Base-by-base conservation (phyloP, 2,888 invertebrate species). In the Poecilus cupreus region DNA sequence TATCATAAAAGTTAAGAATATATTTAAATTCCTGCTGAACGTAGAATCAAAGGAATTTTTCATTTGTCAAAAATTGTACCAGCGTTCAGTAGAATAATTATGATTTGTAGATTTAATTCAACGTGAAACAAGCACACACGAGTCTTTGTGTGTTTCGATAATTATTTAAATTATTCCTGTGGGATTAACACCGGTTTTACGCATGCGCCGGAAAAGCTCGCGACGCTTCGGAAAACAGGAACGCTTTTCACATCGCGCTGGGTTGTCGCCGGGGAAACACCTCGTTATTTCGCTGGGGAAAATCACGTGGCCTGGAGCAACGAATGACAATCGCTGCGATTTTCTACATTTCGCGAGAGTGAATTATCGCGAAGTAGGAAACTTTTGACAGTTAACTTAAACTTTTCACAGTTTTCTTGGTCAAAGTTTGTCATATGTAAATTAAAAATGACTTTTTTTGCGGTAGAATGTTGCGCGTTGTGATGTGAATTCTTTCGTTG, bases 81-180 rank as follows among this genome's bases (percentile, higher is more conserved):
- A 16, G 18, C 49, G 11, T 10, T 49, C 49, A 49, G 6, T 49
- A 49, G 18, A 18, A 49, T 49, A 49, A 49, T 49, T 49, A 49
- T 49, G 49, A 49, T 49, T 49, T 49, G 49, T 49, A 49, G 49
- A 49, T 49, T 16, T 49, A 49, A 49, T 49, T 16, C 49, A 49
- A 32, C 32, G 32, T 5, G 49, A 16, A 49, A 49, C 49, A 49
- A 49, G 18, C 18, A 16, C 18, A 49, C 49, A 49, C 49, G 49
- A 18, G 49, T 10, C 49, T 5, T 49, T 49, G 24, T 26, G 26
- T 13, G 26, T 32, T 60, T 24, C n/a, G 26, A 60, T 60, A 60
- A 60, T 60, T 39, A 76, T 54, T 37, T 76, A 54, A 51, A 76
- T 76, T 76, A 76, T 76, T 32, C 76, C 57, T 57, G 54, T 10